A percentile compares a stretch with the other conserved stretches of the same genome.
Evolutionary conservation across 2,113 vertebrate species (phyloP).

Genomic region (Stegastes partitus): DNA sequence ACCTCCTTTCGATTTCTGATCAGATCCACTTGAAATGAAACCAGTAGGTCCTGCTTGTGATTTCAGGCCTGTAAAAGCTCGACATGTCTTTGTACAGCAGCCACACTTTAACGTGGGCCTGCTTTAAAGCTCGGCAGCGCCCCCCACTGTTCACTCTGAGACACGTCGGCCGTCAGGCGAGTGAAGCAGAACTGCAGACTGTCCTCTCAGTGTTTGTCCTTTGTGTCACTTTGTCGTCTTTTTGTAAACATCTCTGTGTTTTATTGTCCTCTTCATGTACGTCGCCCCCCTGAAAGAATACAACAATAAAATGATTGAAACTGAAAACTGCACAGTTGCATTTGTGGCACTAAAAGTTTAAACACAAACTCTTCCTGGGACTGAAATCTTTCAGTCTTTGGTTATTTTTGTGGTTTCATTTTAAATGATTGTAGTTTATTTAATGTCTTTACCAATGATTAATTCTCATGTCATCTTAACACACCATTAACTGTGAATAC

Average conservation of each 20-base stretch:
- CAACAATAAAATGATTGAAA: conserved; percentile 42
- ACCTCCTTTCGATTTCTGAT: not conserved
- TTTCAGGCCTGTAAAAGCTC: not conserved
- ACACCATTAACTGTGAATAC: too few relatives aligned
- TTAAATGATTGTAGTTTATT: too few relatives aligned
- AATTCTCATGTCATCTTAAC: too few relatives aligned
- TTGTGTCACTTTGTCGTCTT: not conserved
- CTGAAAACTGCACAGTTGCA: not conserved
- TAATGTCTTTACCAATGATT: too few relatives aligned
- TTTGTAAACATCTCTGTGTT: conserved; percentile 2
- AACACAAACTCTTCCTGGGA: too few relatives aligned
- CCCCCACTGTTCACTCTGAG: conserved; percentile 14
- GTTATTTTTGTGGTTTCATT: too few relatives aligned
- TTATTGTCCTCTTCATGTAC: conserved; percentile 8
- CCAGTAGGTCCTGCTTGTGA: not conserved
- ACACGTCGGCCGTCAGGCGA: not conserved
- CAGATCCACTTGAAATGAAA: not conserved
- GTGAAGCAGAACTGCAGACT: not conserved
- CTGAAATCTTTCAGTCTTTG: too few relatives aligned
- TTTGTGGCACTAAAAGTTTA: not conserved
- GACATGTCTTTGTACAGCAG: too few relatives aligned
- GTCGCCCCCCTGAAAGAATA: conserved; percentile 13
- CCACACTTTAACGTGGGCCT: not conserved
- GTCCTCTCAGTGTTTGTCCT: not conserved
- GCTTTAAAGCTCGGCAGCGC: conserved; percentile 30